phyloP scores from a whole-genome alignment of 2,888 invertebrate genomes.

The Orthosia incerta region DNA sequence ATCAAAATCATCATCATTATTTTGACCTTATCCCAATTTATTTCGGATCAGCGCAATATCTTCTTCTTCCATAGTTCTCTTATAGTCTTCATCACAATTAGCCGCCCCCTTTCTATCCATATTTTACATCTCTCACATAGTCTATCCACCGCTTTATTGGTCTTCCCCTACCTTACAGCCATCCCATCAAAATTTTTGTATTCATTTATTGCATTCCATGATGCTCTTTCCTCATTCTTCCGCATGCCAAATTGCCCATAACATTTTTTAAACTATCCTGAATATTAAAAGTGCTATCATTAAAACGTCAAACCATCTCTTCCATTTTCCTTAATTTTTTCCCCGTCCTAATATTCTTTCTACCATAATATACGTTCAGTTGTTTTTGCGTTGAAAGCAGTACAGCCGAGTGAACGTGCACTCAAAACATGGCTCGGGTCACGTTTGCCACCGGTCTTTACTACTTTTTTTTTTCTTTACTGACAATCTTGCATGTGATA shows the following conservation, averaged over 20 bases:
- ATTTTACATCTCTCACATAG: background rate
- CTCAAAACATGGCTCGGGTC: conserved; percentile 56
- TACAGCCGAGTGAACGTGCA: conserved; percentile 37
- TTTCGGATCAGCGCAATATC: no score
- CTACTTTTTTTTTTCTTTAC: background rate
- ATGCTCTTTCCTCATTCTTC: background rate
- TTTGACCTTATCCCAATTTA: no score
- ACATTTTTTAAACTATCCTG: background rate
- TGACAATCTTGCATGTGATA: conserved; percentile 17
- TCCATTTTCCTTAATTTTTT: background rate
- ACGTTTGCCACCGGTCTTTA: conserved; percentile 52
- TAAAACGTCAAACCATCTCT: background rate
- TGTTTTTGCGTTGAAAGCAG: conserved; percentile 39
- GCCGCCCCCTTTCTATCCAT: no score
- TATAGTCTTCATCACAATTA: no score
- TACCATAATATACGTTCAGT: conserved; percentile 5
- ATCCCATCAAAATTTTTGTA: background rate
- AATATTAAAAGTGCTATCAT: background rate
- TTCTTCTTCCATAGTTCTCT: no score
- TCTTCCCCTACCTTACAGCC: background rate
- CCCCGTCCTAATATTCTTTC: background rate
- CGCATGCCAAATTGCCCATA: background rate
- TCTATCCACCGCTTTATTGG: background rate
- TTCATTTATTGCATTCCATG: no score
- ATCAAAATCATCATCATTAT: no score